phyloP scores from a whole-genome alignment of 2,797 vertebrate species.

The Harpagifer antarcticus region DNA sequence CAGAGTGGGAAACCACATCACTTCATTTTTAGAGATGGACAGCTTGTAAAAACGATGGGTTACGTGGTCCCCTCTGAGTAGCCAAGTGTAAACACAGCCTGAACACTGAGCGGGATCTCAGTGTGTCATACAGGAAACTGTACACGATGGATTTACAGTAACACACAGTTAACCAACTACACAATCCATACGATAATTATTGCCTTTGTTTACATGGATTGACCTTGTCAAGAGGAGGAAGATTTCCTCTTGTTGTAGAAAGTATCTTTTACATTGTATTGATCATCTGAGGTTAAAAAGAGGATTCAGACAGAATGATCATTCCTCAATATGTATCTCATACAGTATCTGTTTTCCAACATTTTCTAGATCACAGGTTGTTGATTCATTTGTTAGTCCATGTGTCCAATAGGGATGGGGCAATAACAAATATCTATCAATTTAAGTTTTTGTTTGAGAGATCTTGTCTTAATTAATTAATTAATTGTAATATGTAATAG shows the following conservation, averaged over 20 bases:
- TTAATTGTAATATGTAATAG: neutral
- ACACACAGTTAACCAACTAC: neutral
- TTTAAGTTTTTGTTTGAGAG: neutral
- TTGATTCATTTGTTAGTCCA: neutral
- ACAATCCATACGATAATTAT: neutral
- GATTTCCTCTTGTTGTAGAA: neutral
- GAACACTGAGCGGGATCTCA: conserved; percentile 23
- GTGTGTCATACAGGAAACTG: conserved; percentile 17
- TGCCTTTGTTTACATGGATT: neutral
- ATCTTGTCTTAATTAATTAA: neutral
- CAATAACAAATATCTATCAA: neutral
- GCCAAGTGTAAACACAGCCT: conserved; percentile 63
- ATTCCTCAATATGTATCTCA: neutral
- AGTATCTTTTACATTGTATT: neutral
- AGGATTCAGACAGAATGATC: neutral
- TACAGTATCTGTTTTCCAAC: neutral
- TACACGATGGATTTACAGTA: conserved; percentile 7
- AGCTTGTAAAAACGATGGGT: conserved; percentile 67
- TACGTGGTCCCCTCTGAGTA: conserved; percentile 60
- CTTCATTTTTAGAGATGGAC: conserved; percentile 77
- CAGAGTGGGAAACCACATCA: conserved; percentile 74
- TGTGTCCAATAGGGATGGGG: neutral
- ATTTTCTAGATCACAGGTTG: neutral
- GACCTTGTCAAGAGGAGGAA: neutral
- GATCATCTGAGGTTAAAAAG: neutral